A percentile compares a stretch with the other conserved stretches of the same genome.
These are phyloP conservation scores for Mycetomoellerius zeteki DNA, from an alignment of 1,140 invertebrate genomes.

Conservation along the genomic window DNA sequence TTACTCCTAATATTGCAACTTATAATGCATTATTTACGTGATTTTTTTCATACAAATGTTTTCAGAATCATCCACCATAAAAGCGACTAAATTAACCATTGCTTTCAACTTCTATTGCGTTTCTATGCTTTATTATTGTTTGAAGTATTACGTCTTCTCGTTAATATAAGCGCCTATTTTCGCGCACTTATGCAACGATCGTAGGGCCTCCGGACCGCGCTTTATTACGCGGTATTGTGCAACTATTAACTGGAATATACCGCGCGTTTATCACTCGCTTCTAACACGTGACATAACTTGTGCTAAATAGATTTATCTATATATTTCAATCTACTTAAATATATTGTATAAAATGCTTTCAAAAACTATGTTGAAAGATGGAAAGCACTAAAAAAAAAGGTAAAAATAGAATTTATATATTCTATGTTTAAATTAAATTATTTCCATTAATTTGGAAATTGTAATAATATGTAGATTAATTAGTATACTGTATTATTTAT, in stretches of 20 bases:
- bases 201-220: not conserved
- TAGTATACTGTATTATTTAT: not conserved
- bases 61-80: conserved; percentile 30
- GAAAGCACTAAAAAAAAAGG: not conserved
- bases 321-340: not conserved
- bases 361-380: not conserved
- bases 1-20: not conserved
- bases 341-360: not conserved
- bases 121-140: conserved; percentile 49
- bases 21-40: conserved; percentile 4
- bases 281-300: conserved; percentile 12
- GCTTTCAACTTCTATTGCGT: conserved; percentile 3
- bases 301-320: not conserved
- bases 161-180: conserved; percentile 55
- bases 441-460: not conserved
- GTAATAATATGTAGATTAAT: not conserved
- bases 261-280: not conserved
- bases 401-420: not conserved
- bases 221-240: conserved; percentile 36
- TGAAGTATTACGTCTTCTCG: conserved; percentile 39
- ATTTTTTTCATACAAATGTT: conserved; percentile 26
- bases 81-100: conserved; percentile 35
- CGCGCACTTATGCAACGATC: conserved; percentile 41
- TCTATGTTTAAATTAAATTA: not conserved
- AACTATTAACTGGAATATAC: conserved; percentile 44